Evolutionary conservation across 1,140 invertebrate genomes (phyloP).

Genomic region (Calephelis nemesis): DNA sequence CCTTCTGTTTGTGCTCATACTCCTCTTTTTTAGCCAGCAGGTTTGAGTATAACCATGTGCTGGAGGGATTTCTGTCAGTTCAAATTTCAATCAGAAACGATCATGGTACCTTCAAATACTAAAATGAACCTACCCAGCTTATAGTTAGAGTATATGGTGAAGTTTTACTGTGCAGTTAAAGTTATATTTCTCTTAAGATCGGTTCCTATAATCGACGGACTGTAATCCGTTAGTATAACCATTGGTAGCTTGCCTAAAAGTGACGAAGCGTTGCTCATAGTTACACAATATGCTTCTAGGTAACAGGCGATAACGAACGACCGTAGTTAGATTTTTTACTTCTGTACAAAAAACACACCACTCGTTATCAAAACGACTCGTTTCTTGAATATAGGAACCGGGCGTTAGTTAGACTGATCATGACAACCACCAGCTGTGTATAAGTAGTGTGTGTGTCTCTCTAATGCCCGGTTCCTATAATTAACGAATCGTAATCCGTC

Average conservation of each 20-base stretch:
- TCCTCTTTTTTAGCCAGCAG: slow-evolving; percentile 96
- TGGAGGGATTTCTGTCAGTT: slow-evolving; percentile 96
- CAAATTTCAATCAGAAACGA: slow-evolving; percentile 96
- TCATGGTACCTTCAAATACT: slow-evolving; percentile 95
- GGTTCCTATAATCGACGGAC: too few species aligned
- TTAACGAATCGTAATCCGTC: too few species aligned
- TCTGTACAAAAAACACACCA: too few species aligned
- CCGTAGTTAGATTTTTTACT: too few species aligned
- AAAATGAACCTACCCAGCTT: slow-evolving; percentile 96
- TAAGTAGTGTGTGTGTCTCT: slow-evolving; percentile 77
- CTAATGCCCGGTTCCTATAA: too few species aligned
- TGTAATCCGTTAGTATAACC: too few species aligned
- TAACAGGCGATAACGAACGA: too few species aligned
- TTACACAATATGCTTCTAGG: too few species aligned
- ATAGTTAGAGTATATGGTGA: slow-evolving; percentile 98
- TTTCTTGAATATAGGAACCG: too few species aligned
- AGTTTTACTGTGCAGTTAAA: slow-evolving; percentile 97
- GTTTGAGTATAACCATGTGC: slow-evolving; percentile 97
- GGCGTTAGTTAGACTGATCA: slow-evolving; percentile 96
- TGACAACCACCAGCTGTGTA: slow-evolving; percentile 97
- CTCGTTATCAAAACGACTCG: too few species aligned
- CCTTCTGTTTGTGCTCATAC: slow-evolving; percentile 95
- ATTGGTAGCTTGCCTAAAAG: too few species aligned
- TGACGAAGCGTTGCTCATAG: too few species aligned
- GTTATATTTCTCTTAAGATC: slow-evolving; percentile 98